Evolutionary conservation across 1,140 invertebrate genomes (phyloP), one percentile per base, ranked within the genome.

Genomic region (Mamestra configurata): DNA sequence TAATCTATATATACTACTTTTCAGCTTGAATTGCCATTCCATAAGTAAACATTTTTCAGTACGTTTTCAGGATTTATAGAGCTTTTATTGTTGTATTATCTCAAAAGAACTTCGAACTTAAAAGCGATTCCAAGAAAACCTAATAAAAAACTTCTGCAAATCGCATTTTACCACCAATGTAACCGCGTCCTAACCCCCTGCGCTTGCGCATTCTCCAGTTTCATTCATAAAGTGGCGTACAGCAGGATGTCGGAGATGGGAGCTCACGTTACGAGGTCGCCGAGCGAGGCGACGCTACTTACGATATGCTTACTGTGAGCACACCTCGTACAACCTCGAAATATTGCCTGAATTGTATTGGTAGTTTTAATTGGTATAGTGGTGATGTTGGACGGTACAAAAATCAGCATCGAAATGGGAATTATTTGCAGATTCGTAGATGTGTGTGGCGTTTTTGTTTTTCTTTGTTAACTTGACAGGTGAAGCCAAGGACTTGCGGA

Each of bases 151-250:
- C n/a, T 43, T 4, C 5, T 6, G 37, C 15, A 27, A 76, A 61
- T 31, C 51, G 20, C 13, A 27, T 64, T n/a, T 18, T 18, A 1
- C 20, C 15, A 24, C 46, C 61, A 40, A 35, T 55, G n/a, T 43
- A 27, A 40, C 27, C 46, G 46, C 49, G 61, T 15, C 76, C 51
- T 57, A 55, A 57, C 10, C 3, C 4, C 7, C 10, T 71, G 77
- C 77, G 51, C 66, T 20, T 4, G 64, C 64, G 77, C 77, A 70
- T 71, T 79, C 77, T 79, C 77, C 68, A 71, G 66, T 79, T 79
- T 79, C 77, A 71, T 71, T 70, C 77, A 71, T 79, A 71, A 79
- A 71, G 66, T 59, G 40, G 66, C 43, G 37, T 76, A 64, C 55
- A 76, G 75, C 77, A 79, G 77, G 77, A 79, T 79, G 66, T 13